These are phyloP conservation scores for Siniperca undulata DNA, from an alignment of 2,797 vertebrate genomes.

Conservation along the genomic window DNA sequence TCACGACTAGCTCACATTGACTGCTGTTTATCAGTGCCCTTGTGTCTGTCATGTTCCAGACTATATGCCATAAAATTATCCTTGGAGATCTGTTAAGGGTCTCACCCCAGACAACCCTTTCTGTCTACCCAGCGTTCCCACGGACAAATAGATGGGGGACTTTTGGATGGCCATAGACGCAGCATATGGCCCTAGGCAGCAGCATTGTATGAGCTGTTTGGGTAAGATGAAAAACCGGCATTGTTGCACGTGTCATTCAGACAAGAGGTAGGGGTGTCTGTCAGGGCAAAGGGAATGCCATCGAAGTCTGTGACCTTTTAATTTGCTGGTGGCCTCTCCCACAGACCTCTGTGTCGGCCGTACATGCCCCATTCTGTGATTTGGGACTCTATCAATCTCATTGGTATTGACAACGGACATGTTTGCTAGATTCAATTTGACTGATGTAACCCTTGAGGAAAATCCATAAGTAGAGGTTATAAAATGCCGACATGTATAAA, in stretches of 20 bases:
- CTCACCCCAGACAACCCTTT: slow-evolving; percentile 67
- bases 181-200: slow-evolving; percentile 81
- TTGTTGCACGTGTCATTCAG: slow-evolving; percentile 81
- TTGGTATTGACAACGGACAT: slow-evolving; percentile 59
- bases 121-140: slow-evolving; percentile 79
- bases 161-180: slow-evolving; percentile 67
- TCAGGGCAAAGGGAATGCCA: slow-evolving; percentile 68
- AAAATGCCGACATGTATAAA: slow-evolving; percentile 37
- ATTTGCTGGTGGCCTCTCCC: slow-evolving; percentile 81
- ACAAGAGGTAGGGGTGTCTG: slow-evolving; percentile 74
- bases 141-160: slow-evolving; percentile 64
- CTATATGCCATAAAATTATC: slow-evolving; percentile 54
- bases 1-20: slow-evolving; percentile 25
- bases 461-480: slow-evolving; percentile 33
- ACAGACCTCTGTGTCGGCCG: slow-evolving; percentile 65
- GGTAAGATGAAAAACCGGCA: slow-evolving; percentile 59
- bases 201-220: slow-evolving; percentile 81
- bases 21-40: slow-evolving; percentile 40
- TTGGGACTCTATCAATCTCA: slow-evolving; percentile 58
- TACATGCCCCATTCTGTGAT: slow-evolving; percentile 55
- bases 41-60: slow-evolving; percentile 59
- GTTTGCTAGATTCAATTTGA: slow-evolving; percentile 46
- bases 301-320: slow-evolving; percentile 74
- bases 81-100: slow-evolving; percentile 53
- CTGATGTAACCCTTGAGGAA: slow-evolving; percentile 40